Evolutionary conservation across 2,888 invertebrate genomes (phyloP).

Genomic region (Hydroisotoma schaefferi): DNA sequence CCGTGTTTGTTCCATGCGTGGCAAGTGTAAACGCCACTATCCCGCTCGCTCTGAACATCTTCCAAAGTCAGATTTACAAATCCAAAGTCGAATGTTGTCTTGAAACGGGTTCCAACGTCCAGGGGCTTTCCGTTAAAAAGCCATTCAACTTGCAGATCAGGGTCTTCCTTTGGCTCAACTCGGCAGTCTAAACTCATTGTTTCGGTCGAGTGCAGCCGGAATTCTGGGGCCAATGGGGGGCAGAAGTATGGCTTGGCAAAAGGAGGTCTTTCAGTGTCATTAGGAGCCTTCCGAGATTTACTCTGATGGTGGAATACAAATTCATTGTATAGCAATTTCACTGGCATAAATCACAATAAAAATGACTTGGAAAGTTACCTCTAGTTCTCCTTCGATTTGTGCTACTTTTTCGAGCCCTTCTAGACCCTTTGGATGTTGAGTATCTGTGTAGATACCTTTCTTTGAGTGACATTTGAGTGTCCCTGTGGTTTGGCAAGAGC

Average conservation of each 20-base stretch:
- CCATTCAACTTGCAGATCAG: conserved; percentile 75
- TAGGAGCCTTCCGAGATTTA: conserved; percentile 4
- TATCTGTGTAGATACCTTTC: conserved; percentile 70
- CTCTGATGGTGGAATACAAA: not conserved
- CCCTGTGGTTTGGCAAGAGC: conserved; percentile 84
- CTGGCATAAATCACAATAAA: too few relatives aligned
- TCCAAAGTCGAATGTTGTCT: conserved; percentile 91
- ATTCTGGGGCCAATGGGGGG: conserved; percentile 74
- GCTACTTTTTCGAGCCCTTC: conserved; percentile 84
- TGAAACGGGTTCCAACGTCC: conserved; percentile 64
- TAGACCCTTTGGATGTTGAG: conserved; percentile 92
- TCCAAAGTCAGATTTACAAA: conserved; percentile 90
- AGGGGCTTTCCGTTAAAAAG: conserved; percentile 86
- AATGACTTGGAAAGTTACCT: conserved; percentile 76
- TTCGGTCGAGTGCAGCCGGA: conserved; percentile 75
- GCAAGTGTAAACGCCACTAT: conserved; percentile 90
- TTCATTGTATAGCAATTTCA: too few relatives aligned
- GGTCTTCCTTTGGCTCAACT: conserved; percentile 90
- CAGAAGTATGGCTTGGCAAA: conserved; percentile 73
- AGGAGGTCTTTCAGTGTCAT: conserved; percentile 6
- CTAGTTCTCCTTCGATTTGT: conserved; percentile 72
- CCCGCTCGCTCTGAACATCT: conserved; percentile 80
- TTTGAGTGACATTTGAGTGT: conserved; percentile 66
- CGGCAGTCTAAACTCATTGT: conserved; percentile 88
- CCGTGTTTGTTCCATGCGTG: conserved; percentile 83